Evolutionary conservation across 2,797 vertebrate genomes (phyloP), one percentile per base, ranked within the genome.

Genomic region (Cryptoprocta ferox): DNA sequence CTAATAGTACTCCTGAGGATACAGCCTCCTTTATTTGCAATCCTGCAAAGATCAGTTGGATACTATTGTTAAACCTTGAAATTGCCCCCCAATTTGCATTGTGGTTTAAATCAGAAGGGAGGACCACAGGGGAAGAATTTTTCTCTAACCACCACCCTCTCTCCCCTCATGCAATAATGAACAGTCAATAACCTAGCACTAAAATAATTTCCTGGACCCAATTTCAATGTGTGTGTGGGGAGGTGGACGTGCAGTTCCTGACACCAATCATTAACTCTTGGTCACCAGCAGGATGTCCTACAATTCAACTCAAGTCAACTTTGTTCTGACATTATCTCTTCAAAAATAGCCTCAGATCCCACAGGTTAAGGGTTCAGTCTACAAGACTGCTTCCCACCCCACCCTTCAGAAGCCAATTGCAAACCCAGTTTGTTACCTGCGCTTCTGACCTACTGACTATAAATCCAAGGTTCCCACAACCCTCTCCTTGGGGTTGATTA

Each of bases 1-100:
- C 68, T 98, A 96, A 98, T 84, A 95, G 97, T 42, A 50, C 96
- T 97, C 98, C 80, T 37, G 97, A 98, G 97, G 94, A 98, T 98
- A 95, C 28, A 97, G 56, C 82, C 63, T 91, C 90, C 94, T 97
- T 79, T 97, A 85, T 97, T 97, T 98, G 97, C 96, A 94, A 48
- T 96, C 94, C 91, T 94, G 89, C 75, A 91, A 98, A 98, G 97
- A 98, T 76, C 2, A n/a, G 78, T 89, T 1, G 0, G 96, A 82
- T 96, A 68, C 96, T 81, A 86, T 94, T 95, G 71, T 89, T 97
- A 95, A 97, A 65, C 56, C 91, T 92, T 92, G 59, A 97, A 88
- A 85, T 95, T 37, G 8, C 65, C 65, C 68, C 87, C 82, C 42
- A 81, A 28, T 66, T 97, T 92, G 88, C 39, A 63, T 0, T 26